phyloP scores from a whole-genome alignment of 2,113 vertebrate genomes.

The Campylorhamphus procurvoides region DNA sequence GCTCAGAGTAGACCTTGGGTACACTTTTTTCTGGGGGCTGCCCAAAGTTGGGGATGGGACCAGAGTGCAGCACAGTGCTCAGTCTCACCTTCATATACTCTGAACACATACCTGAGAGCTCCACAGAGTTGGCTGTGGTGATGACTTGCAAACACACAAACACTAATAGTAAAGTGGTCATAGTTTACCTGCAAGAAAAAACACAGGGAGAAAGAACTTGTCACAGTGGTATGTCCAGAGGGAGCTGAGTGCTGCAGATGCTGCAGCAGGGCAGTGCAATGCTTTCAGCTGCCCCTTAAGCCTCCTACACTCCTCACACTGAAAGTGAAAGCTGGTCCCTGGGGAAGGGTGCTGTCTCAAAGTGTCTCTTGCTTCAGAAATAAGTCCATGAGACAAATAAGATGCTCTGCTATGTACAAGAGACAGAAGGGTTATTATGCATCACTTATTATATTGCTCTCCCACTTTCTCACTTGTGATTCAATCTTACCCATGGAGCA shows the following conservation, averaged over 20 bases:
- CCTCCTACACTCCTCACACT: neutral
- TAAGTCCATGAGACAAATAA: neutral
- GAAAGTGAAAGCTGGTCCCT: neutral
- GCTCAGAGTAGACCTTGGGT: neutral
- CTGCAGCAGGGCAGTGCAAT: neutral
- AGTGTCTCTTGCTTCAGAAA: neutral
- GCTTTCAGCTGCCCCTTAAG: neutral
- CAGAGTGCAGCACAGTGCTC: neutral
- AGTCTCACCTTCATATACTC: neutral
- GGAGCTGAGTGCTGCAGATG: neutral
- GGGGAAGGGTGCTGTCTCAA: neutral
- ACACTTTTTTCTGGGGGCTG: neutral
- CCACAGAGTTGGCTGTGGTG: conserved; percentile 74
- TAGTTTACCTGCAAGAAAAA: conserved; percentile 83
- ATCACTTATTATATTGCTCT: neutral
- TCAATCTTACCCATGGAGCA: neutral
- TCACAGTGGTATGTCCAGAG: neutral
- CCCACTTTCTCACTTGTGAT: neutral
- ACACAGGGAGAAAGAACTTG: conserved; percentile 29
- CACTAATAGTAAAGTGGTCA: conserved; percentile 84
- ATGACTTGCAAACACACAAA: conserved; percentile 80
- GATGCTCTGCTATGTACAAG: neutral
- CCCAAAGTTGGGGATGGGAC: accelerated
- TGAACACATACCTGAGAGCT: conserved; percentile 75
- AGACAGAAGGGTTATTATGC: neutral